These are phyloP conservation scores for Sweltsa coloradensis DNA, from an alignment of 1,140 invertebrate genomes.

Conservation along the genomic window DNA sequence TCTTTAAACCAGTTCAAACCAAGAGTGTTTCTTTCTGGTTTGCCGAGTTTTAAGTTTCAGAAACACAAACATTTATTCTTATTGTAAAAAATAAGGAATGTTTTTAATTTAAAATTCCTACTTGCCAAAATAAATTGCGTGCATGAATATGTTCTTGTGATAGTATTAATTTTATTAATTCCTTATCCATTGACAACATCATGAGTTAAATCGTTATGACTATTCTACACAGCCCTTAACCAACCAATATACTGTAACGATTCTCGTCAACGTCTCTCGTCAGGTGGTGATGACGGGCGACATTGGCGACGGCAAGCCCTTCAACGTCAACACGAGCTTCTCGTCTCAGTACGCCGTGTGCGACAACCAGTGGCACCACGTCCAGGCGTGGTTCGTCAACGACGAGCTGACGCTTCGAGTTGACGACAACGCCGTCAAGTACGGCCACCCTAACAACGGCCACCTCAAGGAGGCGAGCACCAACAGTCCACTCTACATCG, in stretches of 20 bases:
- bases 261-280: conserved; percentile 15
- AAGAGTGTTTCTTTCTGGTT: no score
- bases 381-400: conserved; percentile 58
- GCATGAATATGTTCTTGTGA: no score
- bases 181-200: neutral
- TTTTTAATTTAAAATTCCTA: no score
- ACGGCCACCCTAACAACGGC: conserved; percentile 34
- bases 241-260: conserved; percentile 10
- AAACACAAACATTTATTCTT: no score
- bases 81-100: no score
- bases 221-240: conserved; percentile 7
- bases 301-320: conserved; percentile 45
- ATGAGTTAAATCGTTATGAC: neutral
- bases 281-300: conserved; percentile 56
- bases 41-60: no score
- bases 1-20: no score
- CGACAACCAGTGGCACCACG: conserved; percentile 78
- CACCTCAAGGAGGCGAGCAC: conserved; percentile 32
- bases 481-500: conserved; percentile 62
- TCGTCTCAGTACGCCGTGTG: conserved; percentile 54
- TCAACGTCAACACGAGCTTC: conserved; percentile 42
- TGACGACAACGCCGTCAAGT: conserved; percentile 46
- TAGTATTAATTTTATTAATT: no score
- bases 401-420: conserved; percentile 57
- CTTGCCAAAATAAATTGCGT: no score